Percentiles rank a stretch among this genome's conserved stretches.
Conservation (phyloP, 2,888 invertebrate genomes). For the Sycophila texana region DNA sequence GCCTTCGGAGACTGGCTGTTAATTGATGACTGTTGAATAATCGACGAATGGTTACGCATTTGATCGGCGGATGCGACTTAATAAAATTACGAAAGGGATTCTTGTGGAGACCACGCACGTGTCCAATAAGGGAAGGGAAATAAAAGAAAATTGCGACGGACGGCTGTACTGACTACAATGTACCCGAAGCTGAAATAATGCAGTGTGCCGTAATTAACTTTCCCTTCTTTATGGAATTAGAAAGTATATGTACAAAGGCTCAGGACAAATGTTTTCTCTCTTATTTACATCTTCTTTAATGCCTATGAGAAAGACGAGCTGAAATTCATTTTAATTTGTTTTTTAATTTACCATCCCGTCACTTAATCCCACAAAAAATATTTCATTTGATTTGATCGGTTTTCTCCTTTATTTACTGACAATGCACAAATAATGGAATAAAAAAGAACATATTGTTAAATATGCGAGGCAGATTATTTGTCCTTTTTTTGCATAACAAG, state of each 20-base stretch:
- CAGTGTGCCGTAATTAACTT: neutral
- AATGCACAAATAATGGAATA: too few species aligned
- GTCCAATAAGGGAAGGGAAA: neutral
- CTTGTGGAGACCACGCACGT: neutral
- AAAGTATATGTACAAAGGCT: neutral
- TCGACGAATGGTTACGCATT: constrained; percentile 1
- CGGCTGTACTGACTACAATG: neutral
- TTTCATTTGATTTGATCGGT: too few species aligned
- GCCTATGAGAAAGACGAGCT: too few species aligned
- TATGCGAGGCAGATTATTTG: too few species aligned
- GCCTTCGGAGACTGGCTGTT: neutral
- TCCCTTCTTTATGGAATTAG: neutral
- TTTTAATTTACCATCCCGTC: too few species aligned
- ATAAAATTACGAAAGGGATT: neutral
- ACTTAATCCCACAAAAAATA: too few species aligned
- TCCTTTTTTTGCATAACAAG: too few species aligned
- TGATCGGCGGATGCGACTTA: neutral
- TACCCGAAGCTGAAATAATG: neutral
- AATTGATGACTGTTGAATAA: constrained; percentile 29
- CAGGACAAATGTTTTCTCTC: neutral
- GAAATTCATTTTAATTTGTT: too few species aligned
- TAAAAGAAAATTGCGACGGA: neutral
- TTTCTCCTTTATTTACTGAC: too few species aligned
- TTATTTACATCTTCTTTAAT: too few species aligned
- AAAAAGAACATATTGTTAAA: too few species aligned